Evolutionary conservation across 2,797 vertebrate genomes (phyloP), one percentile per base, ranked within the genome.

Genomic region (Loris lydekkerianus): DNA sequence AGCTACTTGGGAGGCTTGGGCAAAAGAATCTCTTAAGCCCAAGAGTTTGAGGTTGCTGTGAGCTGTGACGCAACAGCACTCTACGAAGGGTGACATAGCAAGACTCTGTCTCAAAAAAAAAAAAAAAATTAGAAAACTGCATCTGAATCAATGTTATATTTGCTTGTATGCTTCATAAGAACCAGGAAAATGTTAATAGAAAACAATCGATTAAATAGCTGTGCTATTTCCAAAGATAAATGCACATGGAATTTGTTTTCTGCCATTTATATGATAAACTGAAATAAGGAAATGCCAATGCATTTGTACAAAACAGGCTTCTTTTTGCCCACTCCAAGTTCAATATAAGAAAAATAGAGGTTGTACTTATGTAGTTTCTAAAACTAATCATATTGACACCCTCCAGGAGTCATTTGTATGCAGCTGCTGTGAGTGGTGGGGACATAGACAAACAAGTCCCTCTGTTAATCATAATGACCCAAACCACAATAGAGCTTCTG

Each of bases 401-500:
- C 34, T 69, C n/a, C 89, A 17, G n/a, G 40, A 27, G 25, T 72
- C 34, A 46, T 67, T 93, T 63, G n/a, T 63, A n/a, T 8, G 53
- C 21, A 37, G 82, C 10, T 76, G 29, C 49, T 10, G 0, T 17
- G 86, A 89, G 31, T 7, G 23, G 15, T 29, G 4, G 18, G 10
- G 58, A 81, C 56, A n/a, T 29, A 3, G 7, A 3, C 34, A 5
- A 31, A 78, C 27, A 93, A 67, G 34, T 80, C 27, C 67, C 31
- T 53, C 53, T 82, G 56, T 3, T 85, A 17, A 63, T 13, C 3
- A 1, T 21, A 69, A 90, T 91, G 61, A 84, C 8, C 31, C 21
- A 93, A 89, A 94, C 29, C 95, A 86, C 46, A 88, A 86, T 81
- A 73, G n/a, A 78, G 49, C 56, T 91, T 72, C 7, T 69, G 31